Evolutionary conservation across 2,113 vertebrate species (phyloP), one percentile per base, ranked within the genome.

Genomic region (Thinocorus orbignyianus): DNA sequence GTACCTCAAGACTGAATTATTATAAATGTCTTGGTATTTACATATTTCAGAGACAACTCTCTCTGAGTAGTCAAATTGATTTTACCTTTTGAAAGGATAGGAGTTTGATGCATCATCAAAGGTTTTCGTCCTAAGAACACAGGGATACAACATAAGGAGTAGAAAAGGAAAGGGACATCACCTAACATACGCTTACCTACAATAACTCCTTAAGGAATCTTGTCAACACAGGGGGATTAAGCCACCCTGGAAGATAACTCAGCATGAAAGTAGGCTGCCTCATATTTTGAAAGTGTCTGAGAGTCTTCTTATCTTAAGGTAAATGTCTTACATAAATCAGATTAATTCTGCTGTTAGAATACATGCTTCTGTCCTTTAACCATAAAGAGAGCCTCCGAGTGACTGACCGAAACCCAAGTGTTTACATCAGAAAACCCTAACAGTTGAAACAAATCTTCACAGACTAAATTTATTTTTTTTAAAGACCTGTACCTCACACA

Each of bases 391-490:
- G 2, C 7, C 5, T 42, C 30, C 61, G 20, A 55, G 31, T 0
- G 0, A 52, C 4, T 79, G 41, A 48, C 5, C 0, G 0, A 81
- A 62, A 58, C 8, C 12, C 9, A 77, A 37, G n/a, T 18, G 6
- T 37, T 14, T 60, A 54, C 18, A 72, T 20, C n/a, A 90, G 35
- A 90, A 87, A 49, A 23, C 7, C 12, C 10, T 49, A n/a, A 64
- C 1, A 4, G 2, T 33, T 72, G 35, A 84, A 90, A 72, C 1
- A 51, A 51, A 60, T n/a, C 39, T 51, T 90, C 23, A 44, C 76
- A 83, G 11, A 35, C 26, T 57, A 25, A 88, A 57, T 17, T 39
- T 19, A 49, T 7, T 3, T 25, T 55, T 17, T 60, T 84, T 76
- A 12, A 86, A 76, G 19, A 64, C n/a, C 13, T 68, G 4, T 37